Conservation (phyloP, 92 coral and sea anemone species). For the Heteractis magnifica region DNA sequence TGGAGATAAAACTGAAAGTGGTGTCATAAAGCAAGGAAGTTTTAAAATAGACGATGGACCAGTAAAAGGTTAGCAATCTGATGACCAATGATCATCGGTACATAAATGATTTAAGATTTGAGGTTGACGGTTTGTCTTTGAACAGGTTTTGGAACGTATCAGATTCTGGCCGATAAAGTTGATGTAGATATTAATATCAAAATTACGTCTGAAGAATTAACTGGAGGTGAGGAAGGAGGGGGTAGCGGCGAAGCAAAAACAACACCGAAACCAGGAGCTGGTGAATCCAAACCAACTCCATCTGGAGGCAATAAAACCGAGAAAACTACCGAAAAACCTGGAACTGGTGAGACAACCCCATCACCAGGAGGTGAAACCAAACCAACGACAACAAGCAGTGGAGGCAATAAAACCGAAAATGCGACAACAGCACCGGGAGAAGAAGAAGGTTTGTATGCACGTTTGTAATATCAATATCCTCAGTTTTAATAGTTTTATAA, state of each 20-base stretch:
- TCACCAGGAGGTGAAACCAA: conserved; percentile 9
- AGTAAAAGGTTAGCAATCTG: conserved; percentile 28
- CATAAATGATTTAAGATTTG: not conserved
- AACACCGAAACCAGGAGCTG: conserved; percentile 18
- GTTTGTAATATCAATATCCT: no score
- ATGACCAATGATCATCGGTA: no score
- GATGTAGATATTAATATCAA: conserved; percentile 18
- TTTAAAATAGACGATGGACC: conserved; percentile 45
- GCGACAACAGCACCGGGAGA: conserved; percentile 16
- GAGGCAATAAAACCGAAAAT: not conserved
- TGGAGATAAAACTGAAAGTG: not conserved
- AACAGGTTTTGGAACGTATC: conserved; percentile 37
- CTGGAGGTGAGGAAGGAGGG: conserved; percentile 24
- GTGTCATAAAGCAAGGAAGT: conserved; percentile 26
- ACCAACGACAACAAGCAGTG: conserved; percentile 33
- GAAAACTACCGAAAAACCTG: not conserved
- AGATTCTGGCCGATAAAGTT: conserved; percentile 28
- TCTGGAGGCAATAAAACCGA: conserved; percentile 11
- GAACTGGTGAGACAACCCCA: not conserved
- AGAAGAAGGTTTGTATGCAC: not conserved
- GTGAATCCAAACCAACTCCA: not conserved
- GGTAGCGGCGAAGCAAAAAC: conserved; percentile 19
- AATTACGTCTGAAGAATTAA: not conserved
- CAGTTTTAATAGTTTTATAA: not conserved
- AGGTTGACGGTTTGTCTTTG: not conserved